phyloP scores from a whole-genome alignment of 2,888 invertebrate genomes.

The Luffia ferchaultella region DNA sequence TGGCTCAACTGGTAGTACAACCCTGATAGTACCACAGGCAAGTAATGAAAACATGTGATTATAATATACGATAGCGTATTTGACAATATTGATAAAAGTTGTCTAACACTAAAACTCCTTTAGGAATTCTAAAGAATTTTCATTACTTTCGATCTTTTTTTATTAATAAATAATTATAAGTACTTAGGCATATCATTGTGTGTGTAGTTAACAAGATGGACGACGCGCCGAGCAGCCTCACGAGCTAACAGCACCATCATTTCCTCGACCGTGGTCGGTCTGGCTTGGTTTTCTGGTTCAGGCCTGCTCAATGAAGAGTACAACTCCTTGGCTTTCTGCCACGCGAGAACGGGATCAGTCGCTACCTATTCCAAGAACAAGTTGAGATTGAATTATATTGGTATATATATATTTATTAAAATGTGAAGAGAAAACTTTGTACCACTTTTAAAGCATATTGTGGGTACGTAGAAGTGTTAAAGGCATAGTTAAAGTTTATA shows the following conservation, averaged over 20 bases:
- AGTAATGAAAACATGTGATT: too few species aligned
- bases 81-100: not conserved
- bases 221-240: conserved; percentile 80
- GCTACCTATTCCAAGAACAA: too few species aligned
- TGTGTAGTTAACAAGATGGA: conserved; percentile 80
- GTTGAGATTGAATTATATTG: too few species aligned
- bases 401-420: too few species aligned
- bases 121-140: too few species aligned
- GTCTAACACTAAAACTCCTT: conserved; percentile 23
- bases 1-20: too few species aligned
- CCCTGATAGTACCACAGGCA: too few species aligned
- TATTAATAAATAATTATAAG: conserved; percentile 17
- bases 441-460: too few species aligned
- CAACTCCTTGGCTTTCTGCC: conserved; percentile 76
- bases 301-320: conserved; percentile 76
- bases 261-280: conserved; percentile 81
- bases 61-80: not conserved
- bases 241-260: conserved; percentile 76
- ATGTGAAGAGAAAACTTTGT: too few species aligned
- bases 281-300: conserved; percentile 86
- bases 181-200: conserved; percentile 69
- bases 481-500: too few species aligned
- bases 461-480: too few species aligned
- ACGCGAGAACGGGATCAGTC: conserved; percentile 79
- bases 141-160: too few species aligned